Conservation (phyloP, 1,140 invertebrate species). For the Lepidurus apus region DNA sequence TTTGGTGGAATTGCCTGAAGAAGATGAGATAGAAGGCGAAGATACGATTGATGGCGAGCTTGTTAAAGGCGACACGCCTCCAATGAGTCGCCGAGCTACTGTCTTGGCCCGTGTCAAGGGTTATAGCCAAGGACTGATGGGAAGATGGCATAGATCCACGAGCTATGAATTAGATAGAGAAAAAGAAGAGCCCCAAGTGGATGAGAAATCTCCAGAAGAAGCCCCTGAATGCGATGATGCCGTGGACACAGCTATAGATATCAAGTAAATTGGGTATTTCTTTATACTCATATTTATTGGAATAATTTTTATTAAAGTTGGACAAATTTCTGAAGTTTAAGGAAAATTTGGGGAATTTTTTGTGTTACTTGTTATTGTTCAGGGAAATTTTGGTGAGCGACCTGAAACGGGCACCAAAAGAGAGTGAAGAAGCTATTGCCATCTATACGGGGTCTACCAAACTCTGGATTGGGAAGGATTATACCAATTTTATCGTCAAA, state of each 20-base stretch:
- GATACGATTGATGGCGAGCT: constrained; percentile 32
- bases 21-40: constrained; percentile 35
- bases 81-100: constrained; percentile 27
- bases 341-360: neutral
- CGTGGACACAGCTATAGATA: neutral
- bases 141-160: constrained; percentile 36
- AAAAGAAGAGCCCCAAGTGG: neutral
- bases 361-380: neutral
- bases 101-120: constrained; percentile 38
- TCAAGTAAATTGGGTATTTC: neutral
- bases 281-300: no score
- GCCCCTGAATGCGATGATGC: neutral
- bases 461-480: constrained; percentile 97
- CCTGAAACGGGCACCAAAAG: constrained; percentile 44
- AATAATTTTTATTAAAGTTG: no score
- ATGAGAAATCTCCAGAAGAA: neutral
- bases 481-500: constrained; percentile 96
- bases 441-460: constrained; percentile 62
- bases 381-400: neutral
- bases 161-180: constrained; percentile 34
- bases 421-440: constrained; percentile 42
- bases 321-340: no score
- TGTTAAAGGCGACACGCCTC: constrained; percentile 34
- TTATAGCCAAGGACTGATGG: constrained; percentile 38
- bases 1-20: constrained; percentile 27